Base-by-base conservation (phyloP, 1,140 invertebrate species). In the Pentalonia nigronervosa region DNA sequence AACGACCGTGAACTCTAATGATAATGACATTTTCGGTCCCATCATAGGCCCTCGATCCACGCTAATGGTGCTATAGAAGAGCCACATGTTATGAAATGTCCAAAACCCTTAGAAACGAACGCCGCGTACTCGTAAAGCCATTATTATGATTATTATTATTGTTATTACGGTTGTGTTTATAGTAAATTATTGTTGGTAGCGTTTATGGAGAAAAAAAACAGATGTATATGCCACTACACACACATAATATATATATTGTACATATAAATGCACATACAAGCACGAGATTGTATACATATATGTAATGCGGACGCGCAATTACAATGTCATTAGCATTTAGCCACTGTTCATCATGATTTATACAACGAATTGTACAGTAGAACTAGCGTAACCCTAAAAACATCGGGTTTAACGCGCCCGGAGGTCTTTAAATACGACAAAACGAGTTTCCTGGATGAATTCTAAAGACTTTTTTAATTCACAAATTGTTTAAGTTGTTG, bases 11-110 rank as follows among this genome's bases (percentile, higher is more conserved):
- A 81, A 81, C 90, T 91, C 60, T 91, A 91, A 91, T 81, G 90
- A 91, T 91, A 91, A 91, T 91, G 90, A 91, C 67, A 48, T 91
- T 91, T 91, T 91, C 45, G 90, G 90, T 76, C 60, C 90, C 45
- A 45, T 67, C 60, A n/a, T 45, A 91, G 25, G 56, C 90, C 67
- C 90, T 91, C 30, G 67, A 91, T 91, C 56, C 41, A 7, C 56
- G 47, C 90, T 91, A 91, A 91, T 91, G 90, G 87, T 89, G 86
- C n/a, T 53, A 91, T 67, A 47, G 41, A 91, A 91, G 60, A 91
- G 67, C 60, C 90, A 91, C 67, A 91, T 81, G 90, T 91, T 91
- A 81, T 48, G 67, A 81, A 91, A 91, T 91, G 90, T 91, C 41
- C 90, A 91, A 91, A 91, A 91, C 90, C 90, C 90, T 91, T 47